Base-by-base conservation (phyloP, 2,113 vertebrate species). In the Agapornis roseicollis region DNA sequence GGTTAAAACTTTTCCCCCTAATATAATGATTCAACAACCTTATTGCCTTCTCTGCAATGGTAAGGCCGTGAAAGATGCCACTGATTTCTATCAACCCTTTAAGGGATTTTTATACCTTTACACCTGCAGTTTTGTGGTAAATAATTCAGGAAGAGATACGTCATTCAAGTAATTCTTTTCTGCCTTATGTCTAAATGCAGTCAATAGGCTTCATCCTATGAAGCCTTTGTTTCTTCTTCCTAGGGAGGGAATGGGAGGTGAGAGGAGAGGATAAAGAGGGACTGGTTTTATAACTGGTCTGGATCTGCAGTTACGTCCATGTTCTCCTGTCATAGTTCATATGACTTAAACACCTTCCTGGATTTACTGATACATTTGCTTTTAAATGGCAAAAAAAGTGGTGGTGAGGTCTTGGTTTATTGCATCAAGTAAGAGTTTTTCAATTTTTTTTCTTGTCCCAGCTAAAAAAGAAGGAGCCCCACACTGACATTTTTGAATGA, bases 141-240 rank as follows among this genome's bases (percentile, higher is more conserved):
- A 95, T 92, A 89, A 76, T 82, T 94, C 19, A 72, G 50, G 53
- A 80, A 68, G 65, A 78, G 35, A 80, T 31, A 39, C 1, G 46
- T 83, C 78, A 72, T 85, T 92, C 94, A 89, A 63, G 78, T 79
- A 13, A 37, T 88, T 94, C 35, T 56, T 70, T 85, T 60, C 22
- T 18, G 84, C 52, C 64, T 96, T 96, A 3, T 65, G 72, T 94
- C 80, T 94, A 91, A 96, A 94, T 95, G 80, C 66, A 81, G 84
- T 93, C 77, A 97, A 96, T 44, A 91, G 80, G 61, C 28, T 78
- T 81, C 87, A 60, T 80, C 50, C 71, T 85, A 6, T 1, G 2
- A 56, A 10, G 13, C 25, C 31, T 90, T 88, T 53, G 69, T 86
- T 92, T 89, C 66, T 81, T 66, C 37, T 85, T 91, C 25, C 63